Conservation (phyloP, 1,140 invertebrate genomes). For the Choristoneura fumiferana region DNA sequence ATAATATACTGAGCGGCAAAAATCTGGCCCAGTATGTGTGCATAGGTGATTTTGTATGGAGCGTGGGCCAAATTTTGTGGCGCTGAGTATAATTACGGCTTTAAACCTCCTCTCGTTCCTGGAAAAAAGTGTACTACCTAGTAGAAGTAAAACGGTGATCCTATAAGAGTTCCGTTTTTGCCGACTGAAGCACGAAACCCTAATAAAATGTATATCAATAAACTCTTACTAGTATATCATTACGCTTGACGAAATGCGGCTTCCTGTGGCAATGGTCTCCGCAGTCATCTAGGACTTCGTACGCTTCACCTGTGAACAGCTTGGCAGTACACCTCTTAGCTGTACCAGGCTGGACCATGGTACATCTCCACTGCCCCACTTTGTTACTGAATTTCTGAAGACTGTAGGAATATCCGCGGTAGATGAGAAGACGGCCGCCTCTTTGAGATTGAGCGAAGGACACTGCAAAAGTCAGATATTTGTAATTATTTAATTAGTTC, state of each 20-base stretch:
- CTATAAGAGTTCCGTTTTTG: no score
- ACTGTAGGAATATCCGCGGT: slow-evolving; percentile 50
- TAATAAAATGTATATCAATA: no score
- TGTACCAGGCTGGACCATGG: slow-evolving; percentile 45
- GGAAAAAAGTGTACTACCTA: no score
- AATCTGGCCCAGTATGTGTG: no score
- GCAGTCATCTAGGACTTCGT: slow-evolving; percentile 34
- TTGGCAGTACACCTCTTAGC: slow-evolving; percentile 44
- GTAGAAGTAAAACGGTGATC: no score
- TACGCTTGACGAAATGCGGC: slow-evolving; percentile 36
- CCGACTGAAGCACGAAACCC: no score
- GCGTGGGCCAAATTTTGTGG: no score
- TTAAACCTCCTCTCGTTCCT: no score
- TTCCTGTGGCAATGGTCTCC: slow-evolving; percentile 41
- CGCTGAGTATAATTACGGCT: no score
- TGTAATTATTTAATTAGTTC: slow-evolving; percentile 3
- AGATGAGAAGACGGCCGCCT: slow-evolving; percentile 46
- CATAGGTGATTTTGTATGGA: no score
- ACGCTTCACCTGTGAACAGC: slow-evolving; percentile 33
- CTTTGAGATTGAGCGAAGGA: slow-evolving; percentile 48
- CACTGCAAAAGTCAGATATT: slow-evolving; percentile 40
- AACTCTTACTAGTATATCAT: slow-evolving; percentile 32
- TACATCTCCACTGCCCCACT: slow-evolving; percentile 45
- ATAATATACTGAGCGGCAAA: no score
- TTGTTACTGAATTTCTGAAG: slow-evolving; percentile 32